A percentile compares a stretch with the other conserved stretches of the same genome.
phyloP scores from a whole-genome alignment of 2,888 invertebrate genomes.

The Busseola fusca region DNA sequence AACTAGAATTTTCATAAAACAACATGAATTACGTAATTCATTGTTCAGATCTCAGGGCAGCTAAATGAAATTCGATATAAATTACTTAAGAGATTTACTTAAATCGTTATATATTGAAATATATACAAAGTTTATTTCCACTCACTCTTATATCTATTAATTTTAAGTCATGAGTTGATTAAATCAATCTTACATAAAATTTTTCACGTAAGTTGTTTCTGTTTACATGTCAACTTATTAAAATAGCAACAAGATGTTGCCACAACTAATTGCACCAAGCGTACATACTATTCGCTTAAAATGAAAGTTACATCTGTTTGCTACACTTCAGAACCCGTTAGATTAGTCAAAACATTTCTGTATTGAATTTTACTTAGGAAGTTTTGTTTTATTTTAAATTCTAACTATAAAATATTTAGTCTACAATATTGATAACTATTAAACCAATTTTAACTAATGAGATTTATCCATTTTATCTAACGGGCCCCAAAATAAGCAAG shows the following conservation, averaged over 20 bases:
- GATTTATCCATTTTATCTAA: slow-evolving; percentile 56
- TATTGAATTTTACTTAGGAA: slow-evolving; percentile 36
- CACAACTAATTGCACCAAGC: slow-evolving; percentile 81
- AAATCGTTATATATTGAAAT: slow-evolving; percentile 87
- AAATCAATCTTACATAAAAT: slow-evolving; percentile 86
- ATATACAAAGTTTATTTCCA: slow-evolving; percentile 87
- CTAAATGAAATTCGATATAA: slow-evolving; percentile 85
- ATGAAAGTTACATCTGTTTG: slow-evolving; percentile 51
- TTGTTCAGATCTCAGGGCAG: slow-evolving; percentile 87
- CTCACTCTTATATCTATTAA: slow-evolving; percentile 85
- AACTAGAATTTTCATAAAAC: slow-evolving; percentile 2
- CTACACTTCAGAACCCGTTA: slow-evolving; percentile 57
- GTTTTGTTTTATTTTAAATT: slow-evolving; percentile 44
- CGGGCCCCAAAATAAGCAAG: slow-evolving; percentile 48
- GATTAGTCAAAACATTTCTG: slow-evolving; percentile 49
- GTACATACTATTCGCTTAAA: slow-evolving; percentile 67
- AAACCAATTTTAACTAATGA: slow-evolving; percentile 54
- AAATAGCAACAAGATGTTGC: slow-evolving; percentile 74
- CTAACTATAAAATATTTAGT: slow-evolving; percentile 54
- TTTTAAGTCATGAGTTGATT: slow-evolving; percentile 87
- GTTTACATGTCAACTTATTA: slow-evolving; percentile 79
- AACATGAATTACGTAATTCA: slow-evolving; percentile 17
- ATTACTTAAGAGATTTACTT: slow-evolving; percentile 88
- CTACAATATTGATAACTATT: slow-evolving; percentile 46
- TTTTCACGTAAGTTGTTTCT: slow-evolving; percentile 79